phyloP scores from a whole-genome alignment of 2,113 vertebrate species.

The Chloroceryle aenea region DNA sequence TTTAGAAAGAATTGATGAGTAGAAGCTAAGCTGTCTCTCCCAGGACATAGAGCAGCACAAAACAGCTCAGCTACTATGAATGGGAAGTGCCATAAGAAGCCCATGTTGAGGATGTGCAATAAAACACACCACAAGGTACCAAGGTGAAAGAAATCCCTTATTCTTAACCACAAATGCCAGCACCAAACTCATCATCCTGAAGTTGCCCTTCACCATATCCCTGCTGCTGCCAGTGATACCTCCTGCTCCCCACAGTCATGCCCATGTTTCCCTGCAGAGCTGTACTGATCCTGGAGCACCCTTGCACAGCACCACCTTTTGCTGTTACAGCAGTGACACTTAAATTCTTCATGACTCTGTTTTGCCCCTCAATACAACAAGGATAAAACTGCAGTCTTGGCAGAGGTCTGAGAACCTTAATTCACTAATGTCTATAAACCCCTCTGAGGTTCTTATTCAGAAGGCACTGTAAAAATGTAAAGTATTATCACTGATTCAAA shows the following conservation, averaged over 20 bases:
- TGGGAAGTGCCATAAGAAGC: not conserved
- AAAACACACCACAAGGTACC: not conserved
- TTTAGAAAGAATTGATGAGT: not conserved
- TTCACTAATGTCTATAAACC: conserved; percentile 65
- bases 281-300: not conserved
- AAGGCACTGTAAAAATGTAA: conserved; percentile 48
- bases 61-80: not conserved
- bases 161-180: not conserved
- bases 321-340: not conserved
- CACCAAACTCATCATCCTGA: not conserved
- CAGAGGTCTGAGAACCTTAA: conserved; percentile 59
- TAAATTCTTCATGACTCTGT: not conserved
- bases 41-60: not conserved
- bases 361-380: not conserved
- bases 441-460: conserved; percentile 45
- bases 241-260: not conserved
- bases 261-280: not conserved
- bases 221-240: not conserved
- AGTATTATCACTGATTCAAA: conserved; percentile 74
- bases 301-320: not conserved
- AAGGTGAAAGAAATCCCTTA: not conserved
- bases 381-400: conserved; percentile 50
- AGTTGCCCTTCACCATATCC: not conserved
- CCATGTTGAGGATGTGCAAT: not conserved
- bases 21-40: not conserved